Evolutionary conservation across 1,140 invertebrate species (phyloP).

Genomic region (Cotesia glomerata): DNA sequence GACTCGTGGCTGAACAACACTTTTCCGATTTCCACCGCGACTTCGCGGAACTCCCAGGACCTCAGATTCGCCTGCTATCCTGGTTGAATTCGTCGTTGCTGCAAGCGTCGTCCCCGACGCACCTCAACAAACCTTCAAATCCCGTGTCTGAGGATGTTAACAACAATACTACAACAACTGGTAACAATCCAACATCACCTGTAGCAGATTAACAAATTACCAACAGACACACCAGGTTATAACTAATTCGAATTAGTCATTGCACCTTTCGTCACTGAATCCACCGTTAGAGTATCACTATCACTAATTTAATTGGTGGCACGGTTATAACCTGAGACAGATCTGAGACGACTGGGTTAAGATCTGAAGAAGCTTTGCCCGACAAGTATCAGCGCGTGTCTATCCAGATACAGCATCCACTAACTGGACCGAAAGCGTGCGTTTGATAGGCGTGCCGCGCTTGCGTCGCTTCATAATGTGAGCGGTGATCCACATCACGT

Average conservation of each 20-base stretch:
- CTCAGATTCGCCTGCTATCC: slow-evolving; percentile 23
- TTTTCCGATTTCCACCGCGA: slow-evolving; percentile 54
- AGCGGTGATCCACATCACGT: slow-evolving; percentile 7
- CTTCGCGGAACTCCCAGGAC: slow-evolving; percentile 46
- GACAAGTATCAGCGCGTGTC: slow-evolving; percentile 8
- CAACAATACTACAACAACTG: background rate
- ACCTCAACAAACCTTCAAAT: background rate
- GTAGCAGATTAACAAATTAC: too few relatives aligned
- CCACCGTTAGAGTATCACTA: too few relatives aligned
- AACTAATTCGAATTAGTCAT: too few relatives aligned
- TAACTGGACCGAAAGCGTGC: slow-evolving; percentile 24
- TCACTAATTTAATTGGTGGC: too few relatives aligned
- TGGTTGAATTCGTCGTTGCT: background rate
- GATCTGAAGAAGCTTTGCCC: background rate
- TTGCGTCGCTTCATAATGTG: slow-evolving; percentile 10
- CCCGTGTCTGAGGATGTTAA: slow-evolving; percentile 1
- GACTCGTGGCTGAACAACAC: slow-evolving; percentile 62
- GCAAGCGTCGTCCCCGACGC: background rate
- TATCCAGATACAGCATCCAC: slow-evolving; percentile 3
- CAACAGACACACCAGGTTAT: too few relatives aligned
- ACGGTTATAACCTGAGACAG: background rate
- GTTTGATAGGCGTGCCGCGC: slow-evolving; percentile 21
- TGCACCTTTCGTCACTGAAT: too few relatives aligned
- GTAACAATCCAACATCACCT: background rate
- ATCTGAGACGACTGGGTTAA: background rate